Evolutionary conservation across 2,888 invertebrate species (phyloP).

Genomic region (Sepioteuthis lessoniana): DNA sequence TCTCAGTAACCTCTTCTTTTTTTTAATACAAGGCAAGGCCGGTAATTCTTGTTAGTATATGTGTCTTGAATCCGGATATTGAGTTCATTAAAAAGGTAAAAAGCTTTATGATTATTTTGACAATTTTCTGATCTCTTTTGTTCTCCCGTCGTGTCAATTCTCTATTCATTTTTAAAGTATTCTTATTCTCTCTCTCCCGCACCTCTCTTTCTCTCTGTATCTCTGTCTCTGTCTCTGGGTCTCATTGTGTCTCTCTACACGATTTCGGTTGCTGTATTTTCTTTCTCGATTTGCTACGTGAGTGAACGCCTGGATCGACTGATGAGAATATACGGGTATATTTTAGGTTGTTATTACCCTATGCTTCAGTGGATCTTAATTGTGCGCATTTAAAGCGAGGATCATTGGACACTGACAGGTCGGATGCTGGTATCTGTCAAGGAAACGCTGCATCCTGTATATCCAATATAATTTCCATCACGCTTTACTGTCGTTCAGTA

Average conservation of each 20-base stretch:
- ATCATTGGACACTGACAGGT: background rate
- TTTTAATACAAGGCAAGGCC: background rate
- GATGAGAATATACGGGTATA: background rate
- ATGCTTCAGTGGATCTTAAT: background rate
- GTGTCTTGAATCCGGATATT: background rate
- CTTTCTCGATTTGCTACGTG: background rate
- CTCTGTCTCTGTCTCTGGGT: background rate
- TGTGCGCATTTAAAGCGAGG: background rate
- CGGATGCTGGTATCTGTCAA: slow-evolving; percentile 33
- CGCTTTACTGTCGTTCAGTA: background rate
- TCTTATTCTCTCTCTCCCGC: too few relatives aligned
- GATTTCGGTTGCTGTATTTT: background rate
- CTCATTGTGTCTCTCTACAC: fast-evolving
- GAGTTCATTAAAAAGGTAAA: background rate
- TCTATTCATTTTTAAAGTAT: too few relatives aligned
- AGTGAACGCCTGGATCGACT: background rate
- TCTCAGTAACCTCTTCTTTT: background rate
- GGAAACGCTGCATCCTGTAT: background rate
- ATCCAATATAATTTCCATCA: background rate
- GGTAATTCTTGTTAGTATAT: too few relatives aligned
- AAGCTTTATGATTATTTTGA: background rate
- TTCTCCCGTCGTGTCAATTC: too few relatives aligned
- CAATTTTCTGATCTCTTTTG: background rate
- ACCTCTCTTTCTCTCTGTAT: too few relatives aligned
- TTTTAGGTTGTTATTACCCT: background rate